Percentiles rank a stretch among this genome's conserved stretches.
Evolutionary conservation across 2,888 invertebrate species (phyloP).

Genomic region (Cephus runcator): DNA sequence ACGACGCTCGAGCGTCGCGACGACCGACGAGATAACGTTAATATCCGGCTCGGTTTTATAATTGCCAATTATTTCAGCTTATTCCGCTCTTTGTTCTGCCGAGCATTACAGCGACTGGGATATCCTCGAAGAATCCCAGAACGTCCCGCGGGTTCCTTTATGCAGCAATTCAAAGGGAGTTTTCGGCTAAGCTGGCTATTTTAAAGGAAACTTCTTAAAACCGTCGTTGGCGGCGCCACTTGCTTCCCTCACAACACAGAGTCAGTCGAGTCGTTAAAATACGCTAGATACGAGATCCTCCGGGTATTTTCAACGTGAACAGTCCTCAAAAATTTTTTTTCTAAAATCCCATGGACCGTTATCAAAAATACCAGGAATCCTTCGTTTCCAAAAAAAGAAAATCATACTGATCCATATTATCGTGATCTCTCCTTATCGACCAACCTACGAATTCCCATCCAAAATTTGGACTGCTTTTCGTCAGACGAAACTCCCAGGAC

Average conservation of each 20-base stretch:
- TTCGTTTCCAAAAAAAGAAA: too few relatives aligned
- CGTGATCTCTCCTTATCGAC: too few relatives aligned
- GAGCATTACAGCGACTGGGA: constrained; percentile 13
- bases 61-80: constrained; percentile 57
- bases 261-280: background rate
- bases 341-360: background rate
- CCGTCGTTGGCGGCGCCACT: background rate
- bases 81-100: constrained; percentile 48
- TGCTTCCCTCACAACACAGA: background rate
- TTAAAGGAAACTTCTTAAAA: constrained; percentile 8
- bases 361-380: background rate
- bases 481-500: background rate
- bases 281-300: background rate
- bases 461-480: too few relatives aligned
- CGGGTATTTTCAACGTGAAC: background rate
- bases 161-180: constrained; percentile 27
- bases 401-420: too few relatives aligned
- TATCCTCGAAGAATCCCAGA: constrained; percentile 34
- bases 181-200: background rate
- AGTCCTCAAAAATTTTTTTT: constrained; percentile 29
- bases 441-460: too few relatives aligned
- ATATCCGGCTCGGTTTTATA: constrained; percentile 53
- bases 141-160: constrained; percentile 30
- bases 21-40: constrained; percentile 49
- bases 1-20: background rate